A percentile compares a stretch with the other conserved stretches of the same genome.
These are phyloP conservation scores for Isaurus tuberculatus DNA, from an alignment of 92 coral and sea anemone species.

Conservation along the genomic window DNA sequence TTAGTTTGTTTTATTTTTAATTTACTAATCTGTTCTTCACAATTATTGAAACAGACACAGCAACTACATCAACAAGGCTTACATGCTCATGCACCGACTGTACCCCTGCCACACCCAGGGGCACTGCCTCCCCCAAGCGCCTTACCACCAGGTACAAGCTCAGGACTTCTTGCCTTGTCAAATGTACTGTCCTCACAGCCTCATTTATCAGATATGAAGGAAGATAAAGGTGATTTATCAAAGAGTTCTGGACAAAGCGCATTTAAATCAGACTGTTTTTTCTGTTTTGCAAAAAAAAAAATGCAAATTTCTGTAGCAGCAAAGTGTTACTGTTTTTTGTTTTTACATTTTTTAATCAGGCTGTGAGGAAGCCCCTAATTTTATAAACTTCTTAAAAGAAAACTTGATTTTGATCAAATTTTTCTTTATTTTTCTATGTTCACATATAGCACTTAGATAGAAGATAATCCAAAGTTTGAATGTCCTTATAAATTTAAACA, in stretches of 20 bases:
- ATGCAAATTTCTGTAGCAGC: neutral
- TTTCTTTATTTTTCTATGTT: too few species aligned
- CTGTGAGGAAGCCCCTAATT: slow-evolving; percentile 10
- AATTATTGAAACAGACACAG: slow-evolving; percentile 79
- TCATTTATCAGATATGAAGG: slow-evolving; percentile 86
- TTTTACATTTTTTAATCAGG: neutral
- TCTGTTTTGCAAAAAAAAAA: neutral
- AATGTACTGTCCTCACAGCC: slow-evolving; percentile 86
- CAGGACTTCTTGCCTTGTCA: slow-evolving; percentile 85
- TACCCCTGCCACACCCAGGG: slow-evolving; percentile 98
- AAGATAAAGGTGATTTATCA: slow-evolving; percentile 79
- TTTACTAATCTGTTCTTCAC: neutral
- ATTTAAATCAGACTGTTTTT: neutral
- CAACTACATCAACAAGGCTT: slow-evolving; percentile 97
- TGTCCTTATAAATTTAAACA: too few species aligned
- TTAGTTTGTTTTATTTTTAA: neutral
- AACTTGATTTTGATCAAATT: too few species aligned
- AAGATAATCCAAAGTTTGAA: too few species aligned
- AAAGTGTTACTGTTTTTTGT: neutral
- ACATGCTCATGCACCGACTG: slow-evolving; percentile 96
- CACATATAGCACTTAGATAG: too few species aligned
- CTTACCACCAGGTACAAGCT: slow-evolving; percentile 90
- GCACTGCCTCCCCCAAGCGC: slow-evolving; percentile 90
- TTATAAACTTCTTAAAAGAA: neutral
- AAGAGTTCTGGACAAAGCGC: neutral